Evolutionary conservation across 1,140 invertebrate genomes (phyloP).

Genomic region (Drosophila ananassae): DNA sequence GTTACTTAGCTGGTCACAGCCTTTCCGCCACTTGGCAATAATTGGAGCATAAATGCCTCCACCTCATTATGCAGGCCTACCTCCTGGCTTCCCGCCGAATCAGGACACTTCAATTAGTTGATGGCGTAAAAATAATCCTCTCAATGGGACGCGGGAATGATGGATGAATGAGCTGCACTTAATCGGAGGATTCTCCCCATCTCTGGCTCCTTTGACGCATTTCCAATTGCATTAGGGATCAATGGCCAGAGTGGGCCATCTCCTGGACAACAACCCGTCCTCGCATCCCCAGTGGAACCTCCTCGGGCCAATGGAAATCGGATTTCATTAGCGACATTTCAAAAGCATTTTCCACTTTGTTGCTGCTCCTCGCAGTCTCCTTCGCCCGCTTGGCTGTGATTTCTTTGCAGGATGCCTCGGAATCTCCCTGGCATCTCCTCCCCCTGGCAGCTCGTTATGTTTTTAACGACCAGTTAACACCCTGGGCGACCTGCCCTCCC

Average conservation of each 20-base stretch:
- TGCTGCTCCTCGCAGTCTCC: conserved; percentile 46
- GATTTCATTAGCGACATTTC: conserved; percentile 75
- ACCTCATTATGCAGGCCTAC: conserved; percentile 70
- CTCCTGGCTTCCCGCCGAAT: conserved; percentile 42
- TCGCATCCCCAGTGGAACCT: background rate
- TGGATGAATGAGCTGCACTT: conserved; percentile 7
- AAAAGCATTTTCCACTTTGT: conserved; percentile 57
- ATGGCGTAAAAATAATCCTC: conserved; percentile 61
- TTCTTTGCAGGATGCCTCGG: conserved; percentile 4
- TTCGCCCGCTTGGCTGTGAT: conserved; percentile 14
- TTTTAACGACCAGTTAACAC: conserved; percentile 69
- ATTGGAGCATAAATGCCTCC: conserved; percentile 75
- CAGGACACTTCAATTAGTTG: conserved; percentile 75
- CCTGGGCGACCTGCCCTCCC: background rate
- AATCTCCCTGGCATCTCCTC: background rate
- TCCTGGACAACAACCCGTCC: background rate
- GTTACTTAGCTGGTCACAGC: conserved; percentile 59
- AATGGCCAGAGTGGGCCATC: conserved; percentile 10
- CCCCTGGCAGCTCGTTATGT: conserved; percentile 54
- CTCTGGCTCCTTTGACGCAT: background rate
- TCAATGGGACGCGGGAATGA: conserved; percentile 29
- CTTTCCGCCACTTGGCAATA: conserved; percentile 77
- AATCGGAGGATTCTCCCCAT: background rate
- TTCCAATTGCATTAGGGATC: conserved; percentile 39
- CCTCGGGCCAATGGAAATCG: conserved; percentile 49